phyloP scores from a whole-genome alignment of 2,888 invertebrate species.

The Trissolcus japonicus region DNA sequence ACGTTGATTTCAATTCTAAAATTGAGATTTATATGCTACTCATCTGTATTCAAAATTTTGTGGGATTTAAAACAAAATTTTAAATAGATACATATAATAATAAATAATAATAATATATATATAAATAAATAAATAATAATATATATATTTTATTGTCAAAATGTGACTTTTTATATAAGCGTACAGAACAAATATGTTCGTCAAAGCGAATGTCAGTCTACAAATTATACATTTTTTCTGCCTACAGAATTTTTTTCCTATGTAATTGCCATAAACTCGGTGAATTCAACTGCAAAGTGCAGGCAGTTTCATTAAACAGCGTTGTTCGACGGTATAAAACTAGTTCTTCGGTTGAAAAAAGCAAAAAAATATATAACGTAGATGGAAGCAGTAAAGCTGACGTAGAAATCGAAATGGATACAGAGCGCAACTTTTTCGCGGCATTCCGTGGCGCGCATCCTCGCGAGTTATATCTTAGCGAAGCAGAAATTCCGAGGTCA shows the following conservation, averaged over 20 bases:
- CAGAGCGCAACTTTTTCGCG: conserved; percentile 53
- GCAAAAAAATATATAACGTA: conserved; percentile 41
- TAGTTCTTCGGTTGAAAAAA: conserved; percentile 43
- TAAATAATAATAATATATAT: no score
- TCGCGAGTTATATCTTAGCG: conserved; percentile 38
- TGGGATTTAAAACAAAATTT: no score
- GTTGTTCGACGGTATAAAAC: conserved; percentile 31
- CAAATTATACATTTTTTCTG: conserved; percentile 9
- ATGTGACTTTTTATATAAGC: not conserved
- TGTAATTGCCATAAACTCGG: conserved; percentile 8
- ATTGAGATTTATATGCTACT: not conserved
- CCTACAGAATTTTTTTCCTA: not conserved
- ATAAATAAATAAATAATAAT: no score
- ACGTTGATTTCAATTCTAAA: no score
- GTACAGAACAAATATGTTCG: conserved; percentile 2
- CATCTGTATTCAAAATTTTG: conserved; percentile 41
- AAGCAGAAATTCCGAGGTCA: conserved; percentile 39
- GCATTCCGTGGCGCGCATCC: conserved; percentile 52
- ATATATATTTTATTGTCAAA: no score
- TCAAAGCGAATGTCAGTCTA: conserved; percentile 8
- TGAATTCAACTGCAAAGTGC: conserved; percentile 15
- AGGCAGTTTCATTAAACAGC: conserved; percentile 35
- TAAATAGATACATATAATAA: no score
- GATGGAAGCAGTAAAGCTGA: conserved; percentile 48
- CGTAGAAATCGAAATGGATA: conserved; percentile 58